These are phyloP conservation scores for Megalops atlanticus DNA, from an alignment of 2,113 vertebrate species.

Conservation along the genomic window DNA sequence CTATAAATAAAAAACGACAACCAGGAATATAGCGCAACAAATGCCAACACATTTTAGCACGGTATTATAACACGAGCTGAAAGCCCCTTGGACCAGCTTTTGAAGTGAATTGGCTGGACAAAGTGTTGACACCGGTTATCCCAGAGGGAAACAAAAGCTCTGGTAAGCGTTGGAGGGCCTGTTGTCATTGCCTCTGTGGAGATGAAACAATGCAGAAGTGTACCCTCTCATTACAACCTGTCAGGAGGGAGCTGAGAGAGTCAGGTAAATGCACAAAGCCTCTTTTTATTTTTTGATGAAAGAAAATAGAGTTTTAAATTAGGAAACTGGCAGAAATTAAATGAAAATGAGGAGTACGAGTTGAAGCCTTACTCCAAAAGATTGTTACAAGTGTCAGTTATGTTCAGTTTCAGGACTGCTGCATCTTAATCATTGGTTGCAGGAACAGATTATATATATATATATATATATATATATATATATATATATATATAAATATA, in stretches of 20 bases:
- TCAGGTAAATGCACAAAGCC: neutral
- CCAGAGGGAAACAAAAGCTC: neutral
- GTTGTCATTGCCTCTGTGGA: neutral
- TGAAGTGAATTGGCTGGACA: constrained; percentile 11
- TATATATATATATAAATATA: no score
- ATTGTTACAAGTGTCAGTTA: no score
- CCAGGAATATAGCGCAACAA: neutral
- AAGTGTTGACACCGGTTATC: constrained; percentile 18
- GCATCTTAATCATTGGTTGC: no score
- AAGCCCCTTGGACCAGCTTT: neutral
- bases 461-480: no score
- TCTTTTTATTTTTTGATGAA: no score
- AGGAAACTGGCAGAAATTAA: no score
- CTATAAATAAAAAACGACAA: constrained; percentile 2
- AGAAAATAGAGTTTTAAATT: no score
- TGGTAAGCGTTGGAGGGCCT: neutral
- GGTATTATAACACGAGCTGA: constrained; percentile 1
- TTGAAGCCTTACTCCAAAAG: no score
- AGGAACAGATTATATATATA: no score
- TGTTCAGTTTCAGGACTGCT: no score
- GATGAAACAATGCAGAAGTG: neutral
- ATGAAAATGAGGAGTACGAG: no score
- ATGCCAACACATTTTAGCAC: neutral
- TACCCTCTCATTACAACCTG: neutral
- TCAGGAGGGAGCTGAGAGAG: neutral